Base-by-base conservation (phyloP, 2,797 vertebrate genomes). In the Siniperca undulata region DNA sequence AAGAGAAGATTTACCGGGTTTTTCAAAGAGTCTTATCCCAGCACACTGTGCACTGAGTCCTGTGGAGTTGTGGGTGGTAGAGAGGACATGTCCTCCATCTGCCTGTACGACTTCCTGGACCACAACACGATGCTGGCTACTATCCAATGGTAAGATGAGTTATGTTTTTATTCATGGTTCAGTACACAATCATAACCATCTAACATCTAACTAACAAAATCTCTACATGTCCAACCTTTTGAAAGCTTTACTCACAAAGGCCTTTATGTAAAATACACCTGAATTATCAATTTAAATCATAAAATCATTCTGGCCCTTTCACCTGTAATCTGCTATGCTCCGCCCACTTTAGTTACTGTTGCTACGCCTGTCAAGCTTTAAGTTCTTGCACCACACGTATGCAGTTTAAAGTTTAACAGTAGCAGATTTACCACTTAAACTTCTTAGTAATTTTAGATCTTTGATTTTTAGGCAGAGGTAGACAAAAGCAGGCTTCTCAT, bases 41-140 rank as follows among this genome's bases (percentile, higher is more conserved):
- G 74, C 85, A 14, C 87, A 83, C 76, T 60, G 64, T 6, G 76
- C 66, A n/a, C 24, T 0, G 34, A 83, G 82, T 84, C 88, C 85
- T 70, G 90, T 60, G 58, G 88, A 83, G 77, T 74, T 3, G 83
- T 76, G 77, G 84, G 81, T 60, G 87, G 76, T 64, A 17, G 74
- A 86, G 64, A 92, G 91, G 90, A 88, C 88, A 64, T 12, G 91
- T 85, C 92, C 90, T 94, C 80, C 84, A 89, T 90, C 89, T 88
- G 90, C 56, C 74, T 70, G 80, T 38, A 64, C 40, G 50, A 78
- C 79, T 58, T 84, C 70, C 22, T 12, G 1, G 60, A 80, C 78
- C 83, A 65, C 81, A 74, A 80, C 83, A 68, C 2, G 56, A 79
- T 5, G 30, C 88, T 90, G 92, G 89, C 79, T 55, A 9, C 56